Percentiles rank a stretch among this genome's conserved stretches.
phyloP scores from a whole-genome alignment of 2,888 invertebrate genomes.

The Portevinia maculata region DNA sequence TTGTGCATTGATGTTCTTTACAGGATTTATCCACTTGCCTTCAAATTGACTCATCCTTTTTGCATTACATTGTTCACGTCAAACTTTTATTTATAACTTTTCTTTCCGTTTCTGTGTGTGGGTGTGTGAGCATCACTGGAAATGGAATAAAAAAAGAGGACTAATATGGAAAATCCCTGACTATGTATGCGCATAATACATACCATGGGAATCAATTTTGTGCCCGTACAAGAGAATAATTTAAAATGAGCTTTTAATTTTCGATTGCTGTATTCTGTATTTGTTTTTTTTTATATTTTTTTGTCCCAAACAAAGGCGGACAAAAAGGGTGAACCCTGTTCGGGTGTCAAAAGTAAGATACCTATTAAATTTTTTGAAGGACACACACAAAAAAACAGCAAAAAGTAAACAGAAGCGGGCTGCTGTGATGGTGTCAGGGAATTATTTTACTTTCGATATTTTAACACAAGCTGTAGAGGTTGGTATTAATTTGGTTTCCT shows the following conservation, averaged over 20 bases:
- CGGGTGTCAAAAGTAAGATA: slow-evolving; percentile 14
- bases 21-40: slow-evolving; percentile 54
- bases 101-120: slow-evolving; percentile 10
- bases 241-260: slow-evolving; percentile 44
- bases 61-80: slow-evolving; percentile 28
- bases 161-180: neutral
- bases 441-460: slow-evolving; percentile 23
- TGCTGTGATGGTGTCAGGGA: slow-evolving; percentile 1
- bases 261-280: neutral
- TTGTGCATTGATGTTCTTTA: slow-evolving; percentile 58
- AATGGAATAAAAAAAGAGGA: neutral
- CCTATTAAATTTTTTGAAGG: slow-evolving; percentile 24
- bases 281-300: neutral
- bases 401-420: slow-evolving; percentile 4
- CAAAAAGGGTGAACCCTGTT: slow-evolving; percentile 22
- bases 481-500: slow-evolving; percentile 32
- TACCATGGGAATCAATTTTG: slow-evolving; percentile 21
- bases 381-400: neutral
- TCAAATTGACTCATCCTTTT: slow-evolving; percentile 52
- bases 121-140: too few species aligned
- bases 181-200: neutral
- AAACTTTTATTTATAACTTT: slow-evolving; percentile 36
- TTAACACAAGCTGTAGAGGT: slow-evolving; percentile 11
- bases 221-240: slow-evolving; percentile 4
- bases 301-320: neutral